A percentile compares a stretch with the other conserved stretches of the same genome.
Conservation (phyloP, 2,888 invertebrate genomes). For the Stramonita haemastoma region DNA sequence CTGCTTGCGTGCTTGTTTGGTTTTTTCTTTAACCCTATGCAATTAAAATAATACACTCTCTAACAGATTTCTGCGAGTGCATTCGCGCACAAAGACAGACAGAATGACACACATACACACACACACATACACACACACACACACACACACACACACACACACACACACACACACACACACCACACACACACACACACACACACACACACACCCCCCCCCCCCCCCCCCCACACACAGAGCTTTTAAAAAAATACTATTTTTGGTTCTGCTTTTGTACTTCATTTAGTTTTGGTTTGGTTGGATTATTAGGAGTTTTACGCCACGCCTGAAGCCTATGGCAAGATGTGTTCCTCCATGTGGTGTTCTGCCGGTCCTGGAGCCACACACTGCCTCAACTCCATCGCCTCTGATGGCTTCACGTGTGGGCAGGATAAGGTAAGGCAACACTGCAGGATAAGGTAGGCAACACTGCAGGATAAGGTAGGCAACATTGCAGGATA, state of each 20-base stretch:
- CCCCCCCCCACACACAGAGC: not conserved
- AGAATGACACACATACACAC: not conserved
- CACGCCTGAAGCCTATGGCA: constrained; percentile 34
- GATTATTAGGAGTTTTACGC: constrained; percentile 48
- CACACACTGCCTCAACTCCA: constrained; percentile 41
- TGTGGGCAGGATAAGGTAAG: constrained; percentile 56
- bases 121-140: constrained; percentile 18
- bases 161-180: not conserved
- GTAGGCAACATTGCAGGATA: too few species aligned
- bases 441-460: too few species aligned
- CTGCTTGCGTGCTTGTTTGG: too few species aligned
- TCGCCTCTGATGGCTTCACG: constrained; percentile 55
- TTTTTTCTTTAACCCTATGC: too few species aligned
- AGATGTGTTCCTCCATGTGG: constrained; percentile 53
- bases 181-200: not conserved
- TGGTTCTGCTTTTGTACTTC: not conserved
- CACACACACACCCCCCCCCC: not conserved
- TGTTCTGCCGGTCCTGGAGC: constrained; percentile 43
- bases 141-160: not conserved
- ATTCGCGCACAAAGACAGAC: not conserved
- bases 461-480: too few species aligned
- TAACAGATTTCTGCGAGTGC: not conserved
- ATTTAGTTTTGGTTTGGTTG: not conserved
- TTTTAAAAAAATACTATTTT: not conserved
- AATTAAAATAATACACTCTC: too few species aligned